Base-by-base conservation (phyloP, 2,888 invertebrate genomes). In the Phlogophora meticulosa region DNA sequence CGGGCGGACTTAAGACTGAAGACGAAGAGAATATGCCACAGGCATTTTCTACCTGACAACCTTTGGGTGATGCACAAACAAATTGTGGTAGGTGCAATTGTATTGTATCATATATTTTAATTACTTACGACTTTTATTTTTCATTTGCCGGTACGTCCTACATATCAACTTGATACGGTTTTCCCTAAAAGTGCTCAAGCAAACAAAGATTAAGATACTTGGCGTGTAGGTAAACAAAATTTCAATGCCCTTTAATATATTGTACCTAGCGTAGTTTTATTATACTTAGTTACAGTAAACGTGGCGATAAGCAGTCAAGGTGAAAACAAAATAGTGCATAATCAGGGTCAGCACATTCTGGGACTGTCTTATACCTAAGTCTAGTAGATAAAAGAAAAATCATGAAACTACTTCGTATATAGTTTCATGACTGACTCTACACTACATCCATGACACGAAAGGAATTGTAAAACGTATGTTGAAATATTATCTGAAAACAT, bases 231-330 rank as follows among this genome's bases (percentile, higher is more conserved):
- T 72, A 78, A 79, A 82, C 85, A 83, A 78, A 85, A 82, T 84
- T 69, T 65, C 76, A 75, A 72, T 85, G 87, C 87, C 88, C 87
- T 88, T 86, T 81, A 74, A 75, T 78, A 74, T 62, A 56, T 51
- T 58, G 69, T 70, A 63, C 55, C 53, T 68, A 53, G 63, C 46
- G 49, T 40, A 43, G 49, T 67, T 70, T 80, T 71, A 75, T 76
- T 77, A 78, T 69, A n/a, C n/a, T n/a, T n/a, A 77, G 63, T 62
- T 76, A 59, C 84, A 81, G 81, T 77, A 69, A 76, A 73, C 58
- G 45, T 57, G 40, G 66, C 38, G 88, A 89, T 89, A 89, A 88
- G 82, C 81, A 80, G 65, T 83, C 87, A 89, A 89, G 89, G 89
- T 86, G 76, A 88, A 69, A 76, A 82, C 48, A 74, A 73, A 64